phyloP scores from a whole-genome alignment of 2,113 vertebrate species.

The Equus przewalskii region DNA sequence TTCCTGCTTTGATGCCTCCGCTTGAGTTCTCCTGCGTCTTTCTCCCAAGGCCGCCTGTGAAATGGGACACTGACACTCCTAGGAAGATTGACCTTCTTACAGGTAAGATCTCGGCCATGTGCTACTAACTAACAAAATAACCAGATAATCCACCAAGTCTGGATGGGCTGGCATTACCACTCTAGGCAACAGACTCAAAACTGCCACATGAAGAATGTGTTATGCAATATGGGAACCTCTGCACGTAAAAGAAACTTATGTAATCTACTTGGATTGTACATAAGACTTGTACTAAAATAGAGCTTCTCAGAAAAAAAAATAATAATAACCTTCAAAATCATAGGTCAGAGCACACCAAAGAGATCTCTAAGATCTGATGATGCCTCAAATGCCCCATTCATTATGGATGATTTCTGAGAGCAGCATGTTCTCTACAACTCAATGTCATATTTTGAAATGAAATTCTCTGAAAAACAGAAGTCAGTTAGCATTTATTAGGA shows the following conservation, averaged over 20 bases:
- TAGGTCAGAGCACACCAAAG: background rate
- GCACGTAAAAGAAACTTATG: background rate
- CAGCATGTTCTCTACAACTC: background rate
- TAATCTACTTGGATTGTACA: background rate
- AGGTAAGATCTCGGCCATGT: background rate
- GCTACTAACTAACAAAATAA: background rate
- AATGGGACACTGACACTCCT: background rate
- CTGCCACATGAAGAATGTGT: background rate
- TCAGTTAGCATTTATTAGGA: background rate
- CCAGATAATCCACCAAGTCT: background rate
- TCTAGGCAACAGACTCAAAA: background rate
- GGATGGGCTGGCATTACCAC: accelerated
- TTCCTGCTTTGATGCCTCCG: background rate
- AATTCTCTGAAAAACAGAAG: background rate
- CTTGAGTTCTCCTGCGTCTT: background rate
- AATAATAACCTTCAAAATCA: background rate
- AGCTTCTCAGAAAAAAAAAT: background rate
- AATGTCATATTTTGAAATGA: background rate
- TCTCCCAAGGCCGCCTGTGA: background rate
- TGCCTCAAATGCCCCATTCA: accelerated
- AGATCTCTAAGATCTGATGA: background rate
- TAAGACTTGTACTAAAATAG: background rate
- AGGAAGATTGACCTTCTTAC: background rate
- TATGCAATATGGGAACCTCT: background rate
- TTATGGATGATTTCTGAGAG: background rate